Conservation (phyloP, 2,888 invertebrate species). For the Drosophila borealis region DNA sequence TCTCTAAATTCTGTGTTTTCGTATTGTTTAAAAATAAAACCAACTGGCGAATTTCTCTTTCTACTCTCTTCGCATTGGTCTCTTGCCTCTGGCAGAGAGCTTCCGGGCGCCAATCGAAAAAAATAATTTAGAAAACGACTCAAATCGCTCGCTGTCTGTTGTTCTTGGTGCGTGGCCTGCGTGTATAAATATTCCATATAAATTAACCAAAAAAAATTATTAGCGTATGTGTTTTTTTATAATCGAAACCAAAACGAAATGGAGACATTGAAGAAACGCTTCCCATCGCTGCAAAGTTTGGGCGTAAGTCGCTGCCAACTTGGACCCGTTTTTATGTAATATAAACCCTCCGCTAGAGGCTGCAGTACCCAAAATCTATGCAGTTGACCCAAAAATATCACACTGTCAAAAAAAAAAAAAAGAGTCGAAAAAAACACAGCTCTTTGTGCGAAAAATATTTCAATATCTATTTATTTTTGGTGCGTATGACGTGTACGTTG, state of each 20-base stretch:
- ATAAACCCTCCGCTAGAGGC: not conserved
- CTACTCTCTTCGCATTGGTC: constrained; percentile 52
- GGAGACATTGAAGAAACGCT: constrained; percentile 85
- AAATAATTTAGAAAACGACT: constrained; percentile 79
- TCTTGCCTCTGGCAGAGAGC: constrained; percentile 33
- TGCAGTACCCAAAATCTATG: constrained; percentile 12
- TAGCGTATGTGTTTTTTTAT: constrained; percentile 34
- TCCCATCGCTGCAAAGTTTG: constrained; percentile 86
- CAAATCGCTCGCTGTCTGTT: constrained; percentile 73
- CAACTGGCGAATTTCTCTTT: constrained; percentile 63
- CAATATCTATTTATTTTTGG: not conserved
- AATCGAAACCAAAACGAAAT: constrained; percentile 46
- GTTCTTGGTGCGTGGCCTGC: constrained; percentile 51
- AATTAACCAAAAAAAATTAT: constrained; percentile 16
- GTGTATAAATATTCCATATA: constrained; percentile 42
- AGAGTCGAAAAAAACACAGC: not conserved
- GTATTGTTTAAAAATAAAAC: constrained; percentile 70
- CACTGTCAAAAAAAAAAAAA: constrained; percentile 2
- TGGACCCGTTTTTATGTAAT: constrained; percentile 46
- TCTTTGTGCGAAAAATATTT: constrained; percentile 31
- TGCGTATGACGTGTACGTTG: constrained; percentile 24
- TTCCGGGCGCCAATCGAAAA: constrained; percentile 61
- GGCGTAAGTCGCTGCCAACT: constrained; percentile 84
- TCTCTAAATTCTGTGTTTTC: constrained; percentile 37
- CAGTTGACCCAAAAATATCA: constrained; percentile 52